Conservation (phyloP, 2,113 vertebrate genomes). For the Sebastes fasciatus region DNA sequence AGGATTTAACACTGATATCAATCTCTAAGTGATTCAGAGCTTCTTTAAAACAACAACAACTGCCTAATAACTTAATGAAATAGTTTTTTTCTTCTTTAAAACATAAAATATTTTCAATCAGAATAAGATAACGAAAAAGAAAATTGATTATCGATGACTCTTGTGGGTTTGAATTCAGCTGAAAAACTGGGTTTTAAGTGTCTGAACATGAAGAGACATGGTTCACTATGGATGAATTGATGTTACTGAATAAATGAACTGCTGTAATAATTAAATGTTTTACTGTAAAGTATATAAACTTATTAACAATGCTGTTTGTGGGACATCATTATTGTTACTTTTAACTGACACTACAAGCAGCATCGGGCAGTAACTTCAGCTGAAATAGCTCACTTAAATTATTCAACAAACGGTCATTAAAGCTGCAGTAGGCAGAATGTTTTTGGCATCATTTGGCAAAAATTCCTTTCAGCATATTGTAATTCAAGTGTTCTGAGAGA, state of each 20-base stretch:
- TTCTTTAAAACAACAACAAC: background rate
- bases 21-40: background rate
- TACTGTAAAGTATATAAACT: background rate
- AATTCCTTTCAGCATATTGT: too few relatives aligned
- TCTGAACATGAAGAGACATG: background rate
- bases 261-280: background rate
- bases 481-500: too few relatives aligned
- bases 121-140: background rate
- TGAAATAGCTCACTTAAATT: background rate
- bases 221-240: background rate
- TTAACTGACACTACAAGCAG: background rate
- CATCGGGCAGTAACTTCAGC: background rate
- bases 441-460: too few relatives aligned
- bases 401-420: constrained; percentile 22
- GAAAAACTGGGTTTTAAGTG: background rate
- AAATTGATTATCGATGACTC: background rate
- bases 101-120: background rate
- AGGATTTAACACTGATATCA: background rate
- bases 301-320: background rate
- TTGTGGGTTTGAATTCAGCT: background rate
- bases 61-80: background rate
- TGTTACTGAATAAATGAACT: background rate
- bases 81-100: background rate
- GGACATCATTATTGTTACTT: background rate
- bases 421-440: too few relatives aligned